Conservation (phyloP, 2,113 vertebrate genomes). For the Nycticryphes semicollaris region DNA sequence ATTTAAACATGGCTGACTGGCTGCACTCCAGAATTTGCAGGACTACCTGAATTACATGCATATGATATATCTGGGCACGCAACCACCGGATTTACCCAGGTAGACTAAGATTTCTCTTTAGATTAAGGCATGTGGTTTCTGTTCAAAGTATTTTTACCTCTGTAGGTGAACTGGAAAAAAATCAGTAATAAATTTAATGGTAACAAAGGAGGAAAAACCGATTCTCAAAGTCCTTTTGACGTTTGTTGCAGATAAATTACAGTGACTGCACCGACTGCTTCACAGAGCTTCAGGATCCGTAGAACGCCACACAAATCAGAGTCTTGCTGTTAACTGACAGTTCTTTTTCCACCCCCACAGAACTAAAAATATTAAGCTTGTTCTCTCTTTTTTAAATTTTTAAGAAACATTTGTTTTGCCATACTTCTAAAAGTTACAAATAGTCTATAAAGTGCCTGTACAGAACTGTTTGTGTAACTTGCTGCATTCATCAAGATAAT, state of each 20-base stretch:
- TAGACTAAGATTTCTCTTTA: background rate
- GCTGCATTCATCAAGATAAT: background rate
- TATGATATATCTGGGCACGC: background rate
- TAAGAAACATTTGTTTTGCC: background rate
- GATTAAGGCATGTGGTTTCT: background rate
- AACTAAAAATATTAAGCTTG: constrained; percentile 49
- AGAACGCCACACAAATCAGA: constrained; percentile 28
- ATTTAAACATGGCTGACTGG: background rate
- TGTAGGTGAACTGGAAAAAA: background rate
- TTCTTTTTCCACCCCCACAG: constrained; percentile 27
- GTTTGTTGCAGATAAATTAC: constrained; percentile 1
- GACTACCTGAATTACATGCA: background rate
- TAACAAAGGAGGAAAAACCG: background rate
- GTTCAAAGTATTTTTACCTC: background rate
- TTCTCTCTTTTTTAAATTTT: background rate
- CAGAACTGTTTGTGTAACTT: background rate
- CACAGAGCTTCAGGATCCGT: background rate
- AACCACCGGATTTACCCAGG: background rate
- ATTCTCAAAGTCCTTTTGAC: background rate
- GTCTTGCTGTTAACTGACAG: constrained; percentile 45
- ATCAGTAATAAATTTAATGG: background rate
- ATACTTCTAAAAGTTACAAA: background rate
- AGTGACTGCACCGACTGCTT: constrained; percentile 10
- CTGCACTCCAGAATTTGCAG: background rate
- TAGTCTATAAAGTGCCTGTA: background rate